Evolutionary conservation across 2,888 invertebrate genomes (phyloP), one percentile per base, ranked within the genome.

Genomic region (Biston betularia): DNA sequence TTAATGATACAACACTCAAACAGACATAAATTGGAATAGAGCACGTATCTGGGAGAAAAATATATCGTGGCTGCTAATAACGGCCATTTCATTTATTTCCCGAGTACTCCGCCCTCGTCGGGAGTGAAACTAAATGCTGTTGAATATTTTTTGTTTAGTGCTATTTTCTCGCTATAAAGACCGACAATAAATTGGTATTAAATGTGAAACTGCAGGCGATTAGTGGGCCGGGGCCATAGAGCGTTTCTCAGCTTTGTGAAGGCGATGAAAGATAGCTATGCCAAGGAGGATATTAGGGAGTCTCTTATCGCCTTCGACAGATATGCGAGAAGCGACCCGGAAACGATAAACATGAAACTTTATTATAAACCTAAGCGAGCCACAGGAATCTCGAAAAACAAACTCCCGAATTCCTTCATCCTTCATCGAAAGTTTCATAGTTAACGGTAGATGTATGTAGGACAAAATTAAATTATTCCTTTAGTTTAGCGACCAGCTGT

Each of bases 101-200:
- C 71, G 65, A 58, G 61, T 63, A 57, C 73, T 73, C 72, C 58
- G 61, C 69, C 60, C 62, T 70, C 65, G 48, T 66, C 63, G 63
- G 77, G 78, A 81, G 77, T 81, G 79, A 80, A 80, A 81, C 76
- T 81, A 81, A 83, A 81, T 77, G 75, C 53, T 65, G 68, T 70
- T 71, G 70, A 73, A 75, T 77, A 75, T 77, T 78, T 76, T 77
- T 76, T 75, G 73, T 53, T 58, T 44, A 42, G 42, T 57, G 34
- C 49, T 46, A 34, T 61, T 24, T 24, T 61, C 48, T 34, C 52
- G 52, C 61, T 65, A 42, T 56, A 42, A 53, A 58, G 48, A 40
- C 42, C n/a, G 35, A 33, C 46, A 48, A 62, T 57, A 62, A 53
- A 61, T 58, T 58, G 45, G 44, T 58, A 62, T 55, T 62, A 50